Percentiles rank a stretch among this genome's conserved stretches.
phyloP scores from a whole-genome alignment of 2,888 invertebrate genomes.

The Apotomis betuletana region DNA sequence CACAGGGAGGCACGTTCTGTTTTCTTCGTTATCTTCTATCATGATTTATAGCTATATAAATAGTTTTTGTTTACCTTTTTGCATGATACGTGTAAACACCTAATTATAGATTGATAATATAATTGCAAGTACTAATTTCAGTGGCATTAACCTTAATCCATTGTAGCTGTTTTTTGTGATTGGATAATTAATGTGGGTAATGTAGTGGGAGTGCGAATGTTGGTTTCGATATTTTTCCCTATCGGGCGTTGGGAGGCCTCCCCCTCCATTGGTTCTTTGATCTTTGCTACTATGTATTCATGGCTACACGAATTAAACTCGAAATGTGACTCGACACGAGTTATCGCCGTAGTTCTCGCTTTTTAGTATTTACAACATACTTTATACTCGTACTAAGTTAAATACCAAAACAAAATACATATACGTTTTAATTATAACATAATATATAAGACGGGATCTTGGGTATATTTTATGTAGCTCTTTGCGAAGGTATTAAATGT shows the following conservation, averaged over 20 bases:
- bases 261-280: constrained; percentile 57
- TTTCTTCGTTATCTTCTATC: constrained; percentile 65
- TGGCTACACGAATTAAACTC: constrained; percentile 52
- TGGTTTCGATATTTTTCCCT: constrained; percentile 73
- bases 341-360: too few relatives aligned
- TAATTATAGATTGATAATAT: constrained; percentile 30
- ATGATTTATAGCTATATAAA: constrained; percentile 61
- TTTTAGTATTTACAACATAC: background rate
- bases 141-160: constrained; percentile 38
- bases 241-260: constrained; percentile 52
- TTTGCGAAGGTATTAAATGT: too few relatives aligned
- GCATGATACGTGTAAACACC: constrained; percentile 13
- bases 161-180: constrained; percentile 62
- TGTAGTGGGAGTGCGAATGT: constrained; percentile 70
- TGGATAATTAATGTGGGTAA: constrained; percentile 77
- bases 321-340: constrained; percentile 24
- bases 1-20: constrained; percentile 63
- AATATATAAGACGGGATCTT: too few relatives aligned
- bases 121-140: constrained; percentile 17
- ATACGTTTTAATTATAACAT: too few relatives aligned
- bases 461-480: too few relatives aligned
- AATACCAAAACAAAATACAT: background rate
- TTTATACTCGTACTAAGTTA: background rate
- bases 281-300: constrained; percentile 56
- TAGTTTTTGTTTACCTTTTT: constrained; percentile 43